A percentile compares a stretch with the other conserved stretches of the same genome.
These are phyloP conservation scores for Spisula subtruncata DNA, from an alignment of 2,888 invertebrate species.

Conservation along the genomic window DNA sequence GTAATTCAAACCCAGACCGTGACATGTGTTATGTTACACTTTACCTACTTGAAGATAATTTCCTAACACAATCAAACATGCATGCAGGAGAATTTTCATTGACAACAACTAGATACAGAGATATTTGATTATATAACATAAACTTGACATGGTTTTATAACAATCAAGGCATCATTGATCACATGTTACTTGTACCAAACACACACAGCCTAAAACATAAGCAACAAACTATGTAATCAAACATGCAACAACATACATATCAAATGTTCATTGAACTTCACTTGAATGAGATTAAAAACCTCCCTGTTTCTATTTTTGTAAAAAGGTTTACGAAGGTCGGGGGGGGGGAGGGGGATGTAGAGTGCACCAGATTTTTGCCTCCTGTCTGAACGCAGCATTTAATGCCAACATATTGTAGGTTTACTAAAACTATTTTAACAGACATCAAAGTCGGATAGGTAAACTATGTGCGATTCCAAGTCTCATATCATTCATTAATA, in stretches of 20 bases:
- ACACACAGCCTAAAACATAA: neutral
- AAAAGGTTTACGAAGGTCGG: too few species aligned
- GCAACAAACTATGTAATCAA: neutral
- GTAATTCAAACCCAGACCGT: neutral
- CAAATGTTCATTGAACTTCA: neutral
- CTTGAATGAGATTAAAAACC: too few species aligned
- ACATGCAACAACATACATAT: neutral
- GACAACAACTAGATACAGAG: neutral
- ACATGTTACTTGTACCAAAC: neutral
- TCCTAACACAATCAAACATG: slow-evolving; percentile 8
- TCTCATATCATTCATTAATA: too few species aligned
- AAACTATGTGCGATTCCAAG: too few species aligned
- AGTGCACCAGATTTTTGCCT: too few species aligned
- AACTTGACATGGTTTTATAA: neutral
- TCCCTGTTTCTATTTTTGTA: too few species aligned
- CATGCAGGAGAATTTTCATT: neutral
- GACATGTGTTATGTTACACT: neutral
- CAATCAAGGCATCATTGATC: neutral
- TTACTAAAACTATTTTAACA: too few species aligned
- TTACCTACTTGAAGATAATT: neutral
- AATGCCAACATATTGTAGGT: too few species aligned
- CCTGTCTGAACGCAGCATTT: too few species aligned
- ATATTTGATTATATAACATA: neutral
- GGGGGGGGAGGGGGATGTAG: too few species aligned
- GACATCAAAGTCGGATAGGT: too few species aligned